A percentile compares a stretch with the other conserved stretches of the same genome.
These are phyloP conservation scores for Karalla daura DNA, from an alignment of 2,797 vertebrate species.

Conservation along the genomic window DNA sequence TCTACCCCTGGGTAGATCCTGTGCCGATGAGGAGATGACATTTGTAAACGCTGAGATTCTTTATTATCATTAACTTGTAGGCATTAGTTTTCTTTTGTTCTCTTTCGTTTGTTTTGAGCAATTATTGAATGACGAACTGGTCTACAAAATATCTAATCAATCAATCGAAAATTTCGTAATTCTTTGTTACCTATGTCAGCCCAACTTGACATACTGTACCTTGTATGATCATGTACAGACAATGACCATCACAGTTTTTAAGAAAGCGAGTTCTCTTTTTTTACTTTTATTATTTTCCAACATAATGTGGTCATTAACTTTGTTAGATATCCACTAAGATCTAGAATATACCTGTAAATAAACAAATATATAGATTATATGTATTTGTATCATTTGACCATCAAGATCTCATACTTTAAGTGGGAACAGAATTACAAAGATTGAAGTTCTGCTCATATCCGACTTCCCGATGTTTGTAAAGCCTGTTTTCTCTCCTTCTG, in stretches of 20 bases:
- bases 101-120: conserved; percentile 55
- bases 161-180: conserved; percentile 50
- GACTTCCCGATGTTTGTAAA: conserved; percentile 65
- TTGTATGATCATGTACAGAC: conserved; percentile 69
- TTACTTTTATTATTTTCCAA: conserved; percentile 58
- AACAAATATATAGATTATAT: conserved; percentile 88
- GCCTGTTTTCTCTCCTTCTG: conserved; percentile 62
- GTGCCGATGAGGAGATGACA: conserved; percentile 64
- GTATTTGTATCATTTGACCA: conserved; percentile 88
- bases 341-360: conserved; percentile 88
- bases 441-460: conserved; percentile 57
- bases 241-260: conserved; percentile 59
- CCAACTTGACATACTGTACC: conserved; percentile 67
- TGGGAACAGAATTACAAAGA: conserved; percentile 66
- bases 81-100: conserved; percentile 47
- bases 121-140: conserved; percentile 55
- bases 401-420: conserved; percentile 72
- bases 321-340: conserved; percentile 82
- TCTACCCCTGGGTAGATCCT: conserved; percentile 57
- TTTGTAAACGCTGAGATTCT: conserved; percentile 61
- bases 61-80: conserved; percentile 63
- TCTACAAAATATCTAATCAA: conserved; percentile 66
- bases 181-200: conserved; percentile 48
- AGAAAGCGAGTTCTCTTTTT: conserved; percentile 41
- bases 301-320: conserved; percentile 77